Percentiles rank a stretch among this genome's conserved stretches.
Evolutionary conservation across 2,888 invertebrate genomes (phyloP).

Genomic region (Diaprepes abbreviatus): DNA sequence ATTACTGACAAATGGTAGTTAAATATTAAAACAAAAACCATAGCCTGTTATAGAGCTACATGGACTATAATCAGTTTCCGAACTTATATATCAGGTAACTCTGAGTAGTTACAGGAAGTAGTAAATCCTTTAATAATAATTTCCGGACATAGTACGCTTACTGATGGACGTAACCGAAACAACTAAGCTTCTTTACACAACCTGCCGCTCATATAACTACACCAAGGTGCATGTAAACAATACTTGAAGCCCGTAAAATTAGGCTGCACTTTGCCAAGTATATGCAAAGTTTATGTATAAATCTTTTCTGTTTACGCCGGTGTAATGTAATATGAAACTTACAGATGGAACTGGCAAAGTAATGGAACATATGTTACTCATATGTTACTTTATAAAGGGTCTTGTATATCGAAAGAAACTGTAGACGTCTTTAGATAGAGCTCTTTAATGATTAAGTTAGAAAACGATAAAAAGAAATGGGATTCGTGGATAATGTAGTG

Average conservation of each 20-base stretch:
- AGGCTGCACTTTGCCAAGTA: conserved; percentile 27
- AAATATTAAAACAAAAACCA: no score
- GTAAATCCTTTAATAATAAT: conserved; percentile 1
- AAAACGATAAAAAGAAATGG: no score
- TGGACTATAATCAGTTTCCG: not conserved
- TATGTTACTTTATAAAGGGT: no score
- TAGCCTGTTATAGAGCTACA: no score
- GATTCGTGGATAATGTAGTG: no score
- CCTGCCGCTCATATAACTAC: not conserved
- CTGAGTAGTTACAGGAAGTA: not conserved
- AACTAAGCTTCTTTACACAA: conserved; percentile 12
- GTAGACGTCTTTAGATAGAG: no score
- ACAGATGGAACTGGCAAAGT: not conserved
- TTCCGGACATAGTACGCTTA: not conserved
- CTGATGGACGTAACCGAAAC: not conserved
- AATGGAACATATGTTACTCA: no score
- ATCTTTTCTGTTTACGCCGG: conserved; percentile 14
- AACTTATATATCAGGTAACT: not conserved
- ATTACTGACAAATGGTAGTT: no score
- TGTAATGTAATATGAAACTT: conserved; percentile 10
- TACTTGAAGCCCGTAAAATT: conserved; percentile 25
- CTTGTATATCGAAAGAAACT: no score
- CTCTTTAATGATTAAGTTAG: no score
- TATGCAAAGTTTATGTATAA: conserved; percentile 29
- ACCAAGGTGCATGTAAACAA: conserved; percentile 10